Base-by-base conservation (phyloP, 1,140 invertebrate genomes). In the Panagrolaimus sp. region DNA sequence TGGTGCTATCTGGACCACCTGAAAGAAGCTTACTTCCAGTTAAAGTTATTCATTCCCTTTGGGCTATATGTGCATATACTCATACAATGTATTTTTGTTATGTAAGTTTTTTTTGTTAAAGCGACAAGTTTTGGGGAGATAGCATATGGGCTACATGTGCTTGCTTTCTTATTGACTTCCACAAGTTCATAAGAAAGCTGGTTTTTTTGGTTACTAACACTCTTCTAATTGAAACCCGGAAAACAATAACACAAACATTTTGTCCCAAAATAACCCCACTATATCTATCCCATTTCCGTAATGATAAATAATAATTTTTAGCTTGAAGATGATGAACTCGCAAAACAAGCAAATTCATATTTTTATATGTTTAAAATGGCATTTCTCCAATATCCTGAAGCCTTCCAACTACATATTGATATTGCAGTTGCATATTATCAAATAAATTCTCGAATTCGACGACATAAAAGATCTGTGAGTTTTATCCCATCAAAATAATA, bases 291-390 rank as follows among this genome's bases (percentile, higher is more conserved):
- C n/a, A n/a, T n/a, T n/a, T n/a, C n/a, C n/a, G n/a, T n/a, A n/a
- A n/a, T n/a, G n/a, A n/a, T n/a, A n/a, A n/a, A n/a, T n/a, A n/a
- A n/a, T n/a, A n/a, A n/a, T n/a, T n/a, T n/a, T 57, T 20, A 57
- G 51, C n/a, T 57, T 1, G 27, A 57, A 2, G 51, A 57, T 27
- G 20, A 20, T 11, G 51, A 57, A 1, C 51, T 57, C 3, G 8
- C 27, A 0, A 57, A n/a, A 9, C 51, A 16, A 13, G n/a, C 27
- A 20, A 20, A 20, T 11, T 57, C 20, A 27, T 27, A 57, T 11
- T 57, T 57, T 27, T 57, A 57, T 16, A 13, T 57, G 20, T 57
- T 57, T 20, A 57, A 57, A 27, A 57, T 57, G 51, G 51, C 51
- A 4, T 57, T 57, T 16, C 16, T 57, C 0, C 51, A 25, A 1